Evolutionary conservation across 1,140 invertebrate species (phyloP), one percentile per base, ranked within the genome.

Genomic region (Apis cerana): DNA sequence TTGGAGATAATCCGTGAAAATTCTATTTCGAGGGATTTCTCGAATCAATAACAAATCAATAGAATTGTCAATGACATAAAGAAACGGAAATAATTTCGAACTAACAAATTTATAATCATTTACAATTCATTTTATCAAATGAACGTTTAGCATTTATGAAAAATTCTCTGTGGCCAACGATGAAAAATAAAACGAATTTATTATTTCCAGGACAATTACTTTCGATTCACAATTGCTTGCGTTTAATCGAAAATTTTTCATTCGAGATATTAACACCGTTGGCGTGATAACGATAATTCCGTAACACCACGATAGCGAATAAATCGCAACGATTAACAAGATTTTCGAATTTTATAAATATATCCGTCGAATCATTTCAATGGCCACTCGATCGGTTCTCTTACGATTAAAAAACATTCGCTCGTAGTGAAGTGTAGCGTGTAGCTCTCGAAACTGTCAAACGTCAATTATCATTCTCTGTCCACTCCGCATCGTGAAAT

Each of bases 311-410:
- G 5, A 17, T 21, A 33, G 27, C 23, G 69, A 21, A 27, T 17
- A 23, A 54, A 70, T 70, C 48, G 23, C 23, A 8, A 23, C 48
- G 48, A 10, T 23, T 54, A 56, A 33, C n/a, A 71, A 71, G 17
- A 15, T 33, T 21, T 21, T 33, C n/a, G n/a, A 61, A 75, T 75
- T 75, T 23, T 23, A 61, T 27, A 61, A 61, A 75, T 61, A 75
- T 48, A 54, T 54, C 33, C 12, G 21, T 48, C 33, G 27, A 48
- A 61, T n/a, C 17, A 12, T 48, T 68, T 62, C 65, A 8, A 23
- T 11, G 19, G n/a, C 58, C 15, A 52, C 69, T 64, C 43, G 23
- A 48, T 3, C 27, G 67, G 62, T 1, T 12, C 27, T 54, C 17
- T 27, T 54, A 1, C 11, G 68, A 69, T 69, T 69, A 78, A 58